phyloP scores from a whole-genome alignment of 2,797 vertebrate species.

The Paratrypauchen microcephalus region DNA sequence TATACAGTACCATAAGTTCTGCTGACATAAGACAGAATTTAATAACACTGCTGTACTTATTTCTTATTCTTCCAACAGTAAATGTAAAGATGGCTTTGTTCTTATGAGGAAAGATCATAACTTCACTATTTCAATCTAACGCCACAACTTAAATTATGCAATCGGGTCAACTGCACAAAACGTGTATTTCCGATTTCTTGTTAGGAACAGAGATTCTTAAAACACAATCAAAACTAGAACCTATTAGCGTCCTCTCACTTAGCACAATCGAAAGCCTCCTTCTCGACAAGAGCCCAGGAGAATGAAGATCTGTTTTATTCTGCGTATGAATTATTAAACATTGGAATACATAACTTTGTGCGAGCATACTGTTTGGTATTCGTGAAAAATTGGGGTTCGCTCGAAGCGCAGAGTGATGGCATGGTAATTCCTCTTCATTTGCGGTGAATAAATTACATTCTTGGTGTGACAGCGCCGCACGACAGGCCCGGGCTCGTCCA shows the following conservation, averaged over 20 bases:
- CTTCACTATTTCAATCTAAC: background rate
- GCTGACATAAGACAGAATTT: constrained; percentile 9
- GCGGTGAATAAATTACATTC: constrained; percentile 73
- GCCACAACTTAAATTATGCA: background rate
- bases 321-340: constrained; percentile 51
- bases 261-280: constrained; percentile 16
- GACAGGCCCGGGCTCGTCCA: constrained; percentile 53
- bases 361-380: constrained; percentile 35
- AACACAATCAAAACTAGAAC: background rate
- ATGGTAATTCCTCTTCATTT: constrained; percentile 75
- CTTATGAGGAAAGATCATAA: background rate
- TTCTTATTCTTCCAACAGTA: background rate
- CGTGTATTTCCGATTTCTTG: background rate
- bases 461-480: constrained; percentile 62
- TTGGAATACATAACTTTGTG: constrained; percentile 36
- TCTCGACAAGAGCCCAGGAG: constrained; percentile 16
- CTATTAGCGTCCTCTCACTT: constrained; percentile 29
- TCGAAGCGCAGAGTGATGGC: constrained; percentile 60
- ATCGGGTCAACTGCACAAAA: background rate
- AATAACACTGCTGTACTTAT: background rate
- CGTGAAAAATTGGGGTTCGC: constrained; percentile 40
- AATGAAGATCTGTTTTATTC: constrained; percentile 39
- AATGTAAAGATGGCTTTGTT: background rate
- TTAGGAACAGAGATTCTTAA: constrained; percentile 13
- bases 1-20: background rate